Base-by-base conservation (phyloP, 2,888 invertebrate genomes). In the Drosophila paranaensis region DNA sequence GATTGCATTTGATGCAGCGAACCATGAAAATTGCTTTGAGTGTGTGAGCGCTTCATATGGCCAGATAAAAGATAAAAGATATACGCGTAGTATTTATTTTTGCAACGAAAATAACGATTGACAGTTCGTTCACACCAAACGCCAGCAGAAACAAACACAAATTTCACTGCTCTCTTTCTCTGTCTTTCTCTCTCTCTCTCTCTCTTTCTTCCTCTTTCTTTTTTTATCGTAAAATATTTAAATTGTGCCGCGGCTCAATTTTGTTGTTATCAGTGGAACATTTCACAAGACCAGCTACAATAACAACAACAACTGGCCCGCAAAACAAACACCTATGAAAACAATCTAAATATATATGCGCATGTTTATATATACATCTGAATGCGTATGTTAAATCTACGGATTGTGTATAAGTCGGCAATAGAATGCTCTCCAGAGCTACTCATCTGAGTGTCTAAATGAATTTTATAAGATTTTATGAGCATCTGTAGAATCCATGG, bases 121-220 rank as follows among this genome's bases (percentile, higher is more conserved):
- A 80, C 89, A 88, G 86, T 86, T 89, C 88, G 81, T 86, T 89
- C 88, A 88, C 89, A 86, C 77, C 71, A 64, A 53, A 66, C n/a
- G 40, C 54, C 54, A 62, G 53, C 61, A 69, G 68, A 63, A 73
- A 20, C 55, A 72, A 82, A 65, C 25, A 68, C 60, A 63, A 71
- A 74, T 67, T 74, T 60, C 43, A 51, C 50, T 56, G 56, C 37
- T 25, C 51, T 35, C 35, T 3, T 10, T 5, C 25, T 25, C 25
- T 37, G 6, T 37, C 9, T 37, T 14, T 3, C 16, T 5, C 25
- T 25, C 25, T 37, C 11, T 37, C 9, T 37, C 20, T 39, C 10
- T 39, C n/a, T 37, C 25, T 37, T 6, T 37, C 9, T 37, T 13
- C 27, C 6, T 54, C 10, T 39, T 0, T 39, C n/a, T 6, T 8